phyloP scores from a whole-genome alignment of 1,140 invertebrate genomes.

The Cataglyphis hispanica region DNA sequence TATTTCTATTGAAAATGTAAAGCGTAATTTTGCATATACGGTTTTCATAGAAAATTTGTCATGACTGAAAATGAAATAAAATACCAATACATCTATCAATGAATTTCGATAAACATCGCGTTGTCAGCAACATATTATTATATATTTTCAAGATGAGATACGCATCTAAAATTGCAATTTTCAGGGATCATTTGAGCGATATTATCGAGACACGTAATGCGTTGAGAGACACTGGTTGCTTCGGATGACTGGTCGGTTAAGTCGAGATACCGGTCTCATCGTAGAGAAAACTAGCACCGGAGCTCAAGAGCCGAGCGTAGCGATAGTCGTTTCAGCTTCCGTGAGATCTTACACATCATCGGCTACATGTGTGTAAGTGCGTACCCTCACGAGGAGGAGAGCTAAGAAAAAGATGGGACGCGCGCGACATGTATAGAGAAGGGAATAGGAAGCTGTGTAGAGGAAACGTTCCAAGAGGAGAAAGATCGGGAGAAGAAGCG shows the following conservation, averaged over 20 bases:
- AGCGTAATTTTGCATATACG: background rate
- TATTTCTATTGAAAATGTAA: background rate
- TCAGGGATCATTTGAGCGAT: background rate
- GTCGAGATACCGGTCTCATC: conserved; percentile 84
- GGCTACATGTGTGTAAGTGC: conserved; percentile 17
- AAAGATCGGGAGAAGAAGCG: conserved; percentile 51
- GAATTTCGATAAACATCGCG: background rate
- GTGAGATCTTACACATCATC: conserved; percentile 75
- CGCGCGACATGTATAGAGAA: conserved; percentile 26
- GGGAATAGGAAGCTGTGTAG: conserved; percentile 12
- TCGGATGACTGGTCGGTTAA: conserved; percentile 76
- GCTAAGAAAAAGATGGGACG: conserved; percentile 39
- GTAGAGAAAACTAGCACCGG: conserved; percentile 66
- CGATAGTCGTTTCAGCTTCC: conserved; percentile 79
- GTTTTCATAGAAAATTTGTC: background rate
- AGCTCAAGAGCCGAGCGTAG: conserved; percentile 62
- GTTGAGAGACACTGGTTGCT: conserved; percentile 81
- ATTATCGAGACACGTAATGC: conserved; percentile 16
- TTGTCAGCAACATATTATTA: background rate
- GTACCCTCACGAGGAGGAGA: background rate
- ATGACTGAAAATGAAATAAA: background rate
- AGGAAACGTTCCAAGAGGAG: conserved; percentile 20
- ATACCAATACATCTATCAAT: background rate
- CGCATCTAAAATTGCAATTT: background rate
- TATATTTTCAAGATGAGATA: background rate